These are phyloP conservation scores for Nemapogon koenigi DNA, from an alignment of 2,888 invertebrate species.

Conservation along the genomic window DNA sequence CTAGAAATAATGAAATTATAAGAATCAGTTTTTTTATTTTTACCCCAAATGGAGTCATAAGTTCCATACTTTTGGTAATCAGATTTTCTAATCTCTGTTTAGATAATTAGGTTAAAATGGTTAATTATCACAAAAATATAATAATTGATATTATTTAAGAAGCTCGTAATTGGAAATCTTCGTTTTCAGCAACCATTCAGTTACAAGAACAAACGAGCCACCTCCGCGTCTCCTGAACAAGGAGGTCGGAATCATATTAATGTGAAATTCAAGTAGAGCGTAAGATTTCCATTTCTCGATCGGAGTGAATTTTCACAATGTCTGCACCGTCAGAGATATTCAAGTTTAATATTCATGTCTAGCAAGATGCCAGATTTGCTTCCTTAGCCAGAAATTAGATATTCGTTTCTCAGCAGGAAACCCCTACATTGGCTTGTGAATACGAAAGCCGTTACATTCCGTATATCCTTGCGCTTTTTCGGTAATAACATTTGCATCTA, in stretches of 20 bases:
- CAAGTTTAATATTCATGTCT: slow-evolving; percentile 49
- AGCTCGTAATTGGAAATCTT: background rate
- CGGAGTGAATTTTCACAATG: slow-evolving; percentile 40
- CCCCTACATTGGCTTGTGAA: slow-evolving; percentile 27
- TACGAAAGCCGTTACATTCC: slow-evolving; percentile 12
- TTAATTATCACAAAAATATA: too few species aligned
- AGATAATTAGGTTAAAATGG: too few species aligned
- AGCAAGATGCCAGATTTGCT: slow-evolving; percentile 32
- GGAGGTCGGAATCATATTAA: slow-evolving; percentile 36
- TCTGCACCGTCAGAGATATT: slow-evolving; percentile 22
- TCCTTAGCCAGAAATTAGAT: slow-evolving; percentile 41
- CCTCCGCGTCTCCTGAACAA: too few species aligned
- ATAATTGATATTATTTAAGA: too few species aligned
- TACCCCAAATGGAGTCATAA: too few species aligned
- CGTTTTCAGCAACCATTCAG: background rate
- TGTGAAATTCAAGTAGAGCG: slow-evolving; percentile 43
- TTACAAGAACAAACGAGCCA: slow-evolving; percentile 3
- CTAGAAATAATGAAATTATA: too few species aligned
- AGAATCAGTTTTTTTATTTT: too few species aligned
- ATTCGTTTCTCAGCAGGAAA: slow-evolving; percentile 36
- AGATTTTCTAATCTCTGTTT: too few species aligned
- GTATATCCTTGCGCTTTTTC: too few species aligned
- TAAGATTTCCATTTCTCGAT: slow-evolving; percentile 45
- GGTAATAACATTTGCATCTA: too few species aligned
- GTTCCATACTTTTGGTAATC: too few species aligned